Percentiles rank a stretch among this genome's conserved stretches.
These are phyloP conservation scores for Callimorpha dominula DNA, from an alignment of 2,888 invertebrate genomes.

Conservation along the genomic window DNA sequence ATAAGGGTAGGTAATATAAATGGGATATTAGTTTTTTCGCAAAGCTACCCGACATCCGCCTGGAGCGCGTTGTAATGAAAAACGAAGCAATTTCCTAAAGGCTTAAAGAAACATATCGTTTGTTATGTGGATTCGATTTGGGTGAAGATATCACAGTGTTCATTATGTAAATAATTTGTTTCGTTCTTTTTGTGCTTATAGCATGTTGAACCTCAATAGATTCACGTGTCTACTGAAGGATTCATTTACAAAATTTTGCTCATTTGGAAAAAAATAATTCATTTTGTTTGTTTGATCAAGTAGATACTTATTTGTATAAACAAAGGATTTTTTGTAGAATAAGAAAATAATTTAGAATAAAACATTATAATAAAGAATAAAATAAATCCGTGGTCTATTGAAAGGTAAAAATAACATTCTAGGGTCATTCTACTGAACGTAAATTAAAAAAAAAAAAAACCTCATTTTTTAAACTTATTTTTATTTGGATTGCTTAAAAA, in stretches of 20 bases:
- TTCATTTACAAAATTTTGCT: background rate
- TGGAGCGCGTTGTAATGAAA: conserved; percentile 76
- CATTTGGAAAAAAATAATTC: background rate
- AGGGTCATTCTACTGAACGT: no score
- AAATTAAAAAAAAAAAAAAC: no score
- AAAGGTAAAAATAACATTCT: no score
- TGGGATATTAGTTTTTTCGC: conserved; percentile 83
- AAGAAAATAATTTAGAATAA: no score
- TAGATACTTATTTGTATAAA: no score
- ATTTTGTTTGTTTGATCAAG: background rate
- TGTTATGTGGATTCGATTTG: conserved; percentile 37
- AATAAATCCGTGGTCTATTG: no score
- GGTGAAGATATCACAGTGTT: conserved; percentile 24
- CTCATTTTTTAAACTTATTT: no score
- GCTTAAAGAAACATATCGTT: conserved; percentile 54
- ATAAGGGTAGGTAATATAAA: conserved; percentile 74
- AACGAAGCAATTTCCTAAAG: conserved; percentile 78
- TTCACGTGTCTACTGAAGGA: no score
- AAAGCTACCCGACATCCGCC: conserved; percentile 72
- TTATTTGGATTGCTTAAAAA: no score
- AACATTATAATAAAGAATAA: no score
- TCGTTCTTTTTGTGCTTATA: conserved; percentile 6
- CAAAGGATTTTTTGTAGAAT: background rate
- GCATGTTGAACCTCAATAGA: background rate
- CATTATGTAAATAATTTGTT: conserved; percentile 18